Percentiles rank a stretch among this genome's conserved stretches.
Conservation (phyloP, 2,113 vertebrate species). For the Microcebus murinus region DNA sequence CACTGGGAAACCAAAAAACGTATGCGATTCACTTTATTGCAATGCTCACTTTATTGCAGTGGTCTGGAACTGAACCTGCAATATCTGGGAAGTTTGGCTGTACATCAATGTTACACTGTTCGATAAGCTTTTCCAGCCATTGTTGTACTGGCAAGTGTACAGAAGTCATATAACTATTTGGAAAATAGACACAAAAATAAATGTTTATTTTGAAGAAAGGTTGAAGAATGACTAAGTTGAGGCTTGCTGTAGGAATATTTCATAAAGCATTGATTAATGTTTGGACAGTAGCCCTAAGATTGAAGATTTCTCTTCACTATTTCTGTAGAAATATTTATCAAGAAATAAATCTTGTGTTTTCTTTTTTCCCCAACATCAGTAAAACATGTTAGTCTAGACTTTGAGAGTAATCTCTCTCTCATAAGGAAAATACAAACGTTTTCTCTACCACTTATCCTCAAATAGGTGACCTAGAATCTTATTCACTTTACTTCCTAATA, state of each 20-base stretch:
- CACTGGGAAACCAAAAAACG: not conserved
- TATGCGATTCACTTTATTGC: not conserved
- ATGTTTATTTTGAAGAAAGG: constrained; percentile 11
- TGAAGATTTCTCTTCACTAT: not conserved
- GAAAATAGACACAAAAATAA: not conserved
- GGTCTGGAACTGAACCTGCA: not conserved
- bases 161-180: not conserved
- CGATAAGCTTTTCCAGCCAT: not conserved
- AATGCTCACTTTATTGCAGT: not conserved
- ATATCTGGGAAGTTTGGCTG: not conserved
- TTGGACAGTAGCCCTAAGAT: not conserved
- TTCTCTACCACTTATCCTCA: not conserved
- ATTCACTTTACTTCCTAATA: not conserved
- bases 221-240: not conserved
- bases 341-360: not conserved
- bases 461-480: not conserved
- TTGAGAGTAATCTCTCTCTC: not conserved
- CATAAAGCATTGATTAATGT: not conserved
- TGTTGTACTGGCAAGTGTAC: not conserved
- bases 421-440: not conserved
- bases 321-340: constrained; percentile 31
- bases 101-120: not conserved
- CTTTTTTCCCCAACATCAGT: not conserved
- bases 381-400: not conserved
- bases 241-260: not conserved